Conservation (phyloP, 2,113 vertebrate genomes). For the Zapornia atra region DNA sequence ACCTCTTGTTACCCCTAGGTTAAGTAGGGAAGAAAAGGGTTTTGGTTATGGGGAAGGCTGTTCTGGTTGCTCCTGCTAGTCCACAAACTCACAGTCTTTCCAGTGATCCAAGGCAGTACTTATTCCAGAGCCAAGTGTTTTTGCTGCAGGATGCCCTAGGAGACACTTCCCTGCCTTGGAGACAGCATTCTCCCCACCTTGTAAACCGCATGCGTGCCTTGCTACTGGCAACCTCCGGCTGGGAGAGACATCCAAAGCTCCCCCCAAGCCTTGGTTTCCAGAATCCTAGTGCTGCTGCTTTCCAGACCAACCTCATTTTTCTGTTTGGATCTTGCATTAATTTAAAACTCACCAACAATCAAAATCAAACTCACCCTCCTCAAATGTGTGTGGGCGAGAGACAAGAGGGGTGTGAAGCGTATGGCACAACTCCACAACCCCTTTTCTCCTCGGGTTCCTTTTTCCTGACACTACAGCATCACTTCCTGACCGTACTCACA, state of each 20-base stretch:
- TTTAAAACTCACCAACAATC: slow-evolving; percentile 5
- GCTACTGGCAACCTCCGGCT: background rate
- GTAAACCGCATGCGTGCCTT: background rate
- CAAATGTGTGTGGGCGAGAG: background rate
- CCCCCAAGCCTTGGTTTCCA: background rate
- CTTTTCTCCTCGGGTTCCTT: background rate
- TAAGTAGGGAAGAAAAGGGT: background rate
- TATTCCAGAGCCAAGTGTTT: background rate
- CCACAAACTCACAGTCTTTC: background rate
- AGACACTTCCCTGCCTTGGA: background rate
- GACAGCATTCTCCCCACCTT: background rate
- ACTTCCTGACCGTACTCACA: background rate
- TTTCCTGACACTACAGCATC: background rate
- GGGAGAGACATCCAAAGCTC: background rate
- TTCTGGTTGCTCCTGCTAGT: background rate
- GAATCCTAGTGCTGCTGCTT: background rate
- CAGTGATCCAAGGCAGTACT: background rate
- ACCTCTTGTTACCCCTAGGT: background rate
- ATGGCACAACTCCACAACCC: background rate
- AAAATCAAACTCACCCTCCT: background rate
- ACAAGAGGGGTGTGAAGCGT: background rate
- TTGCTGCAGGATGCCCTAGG: background rate
- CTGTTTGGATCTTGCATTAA: background rate
- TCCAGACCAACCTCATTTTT: background rate
- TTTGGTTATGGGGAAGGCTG: background rate